These are phyloP conservation scores for Byasa hedistus DNA, from an alignment of 2,888 invertebrate genomes.

Conservation along the genomic window DNA sequence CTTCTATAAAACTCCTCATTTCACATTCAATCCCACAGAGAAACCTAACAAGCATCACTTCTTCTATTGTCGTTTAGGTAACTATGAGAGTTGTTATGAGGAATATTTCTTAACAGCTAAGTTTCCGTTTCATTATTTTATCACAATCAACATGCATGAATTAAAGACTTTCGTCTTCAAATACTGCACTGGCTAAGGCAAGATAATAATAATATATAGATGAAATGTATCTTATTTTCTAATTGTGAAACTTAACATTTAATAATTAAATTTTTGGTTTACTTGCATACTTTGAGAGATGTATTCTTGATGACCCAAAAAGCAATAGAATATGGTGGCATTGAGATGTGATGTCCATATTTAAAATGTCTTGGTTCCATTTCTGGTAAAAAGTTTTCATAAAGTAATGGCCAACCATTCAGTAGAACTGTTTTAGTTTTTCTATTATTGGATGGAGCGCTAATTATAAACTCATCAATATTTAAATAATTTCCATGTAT, in stretches of 20 bases:
- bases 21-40: too few species aligned
- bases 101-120: too few species aligned
- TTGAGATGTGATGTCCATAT: constrained; percentile 67
- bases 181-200: too few species aligned
- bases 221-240: neutral
- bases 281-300: constrained; percentile 57
- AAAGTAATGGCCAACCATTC: constrained; percentile 79
- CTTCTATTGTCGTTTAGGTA: too few species aligned
- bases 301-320: constrained; percentile 82
- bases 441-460: constrained; percentile 69
- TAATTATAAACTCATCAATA: constrained; percentile 77
- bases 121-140: too few species aligned
- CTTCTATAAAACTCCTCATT: too few species aligned
- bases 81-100: too few species aligned
- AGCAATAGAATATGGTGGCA: constrained; percentile 83
- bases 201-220: too few species aligned
- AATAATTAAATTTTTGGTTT: constrained; percentile 23
- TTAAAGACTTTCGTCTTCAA: too few species aligned
- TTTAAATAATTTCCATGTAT: constrained; percentile 55
- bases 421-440: constrained; percentile 76
- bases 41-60: too few species aligned
- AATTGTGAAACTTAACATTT: neutral
- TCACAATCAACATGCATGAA: too few species aligned
- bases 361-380: constrained; percentile 71
- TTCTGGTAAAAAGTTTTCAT: constrained; percentile 74